Base-by-base conservation (phyloP, 2,113 vertebrate species). In the Hemicordylus capensis region DNA sequence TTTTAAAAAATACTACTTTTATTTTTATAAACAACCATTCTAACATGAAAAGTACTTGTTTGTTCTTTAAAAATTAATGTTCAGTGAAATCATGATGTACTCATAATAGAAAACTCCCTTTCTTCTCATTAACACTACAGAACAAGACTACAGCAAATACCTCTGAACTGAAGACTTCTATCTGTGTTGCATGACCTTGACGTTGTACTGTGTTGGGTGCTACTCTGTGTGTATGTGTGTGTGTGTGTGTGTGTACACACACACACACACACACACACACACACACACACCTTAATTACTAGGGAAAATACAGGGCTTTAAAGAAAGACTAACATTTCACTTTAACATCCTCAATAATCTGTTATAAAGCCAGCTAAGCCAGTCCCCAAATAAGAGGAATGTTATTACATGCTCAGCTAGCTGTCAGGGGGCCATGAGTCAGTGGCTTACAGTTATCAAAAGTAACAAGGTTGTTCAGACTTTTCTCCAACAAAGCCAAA, bases 391-490 rank as follows among this genome's bases (percentile, higher is more conserved):
- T 96, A 96, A 95, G 95, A 96, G 95, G 94, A 97, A 95, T 92
- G 94, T 96, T 97, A 96, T 97, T 97, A 96, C 95, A 96, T 96
- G 95, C 95, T 96, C 94, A 97, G 96, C 95, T 96, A 94, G 94
- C 94, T 96, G 95, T 96, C 96, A 96, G 96, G 95, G 94, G 96
- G 92, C 95, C 92, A 90, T 95, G 96, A 96, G 96, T 96, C 96
- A 96, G 95, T 96, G 93, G 95, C 96, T 97, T 96, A 96, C 90
- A 93, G 95, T 96, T 97, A 97, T 97, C 96, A 97, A 96, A 97
- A 96, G 96, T 95, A 97, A 96, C 95, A 97, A 96, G 95, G 96
- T 96, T 97, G 96, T 96, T 96, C 93, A 93, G 95, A 96, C 96
- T 96, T 96, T 94, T 91, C 91, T 96, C 88, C 93, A 95, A 96